These are phyloP conservation scores for Kryptopterus vitreolus DNA, from an alignment of 2,797 vertebrate genomes.

Conservation along the genomic window DNA sequence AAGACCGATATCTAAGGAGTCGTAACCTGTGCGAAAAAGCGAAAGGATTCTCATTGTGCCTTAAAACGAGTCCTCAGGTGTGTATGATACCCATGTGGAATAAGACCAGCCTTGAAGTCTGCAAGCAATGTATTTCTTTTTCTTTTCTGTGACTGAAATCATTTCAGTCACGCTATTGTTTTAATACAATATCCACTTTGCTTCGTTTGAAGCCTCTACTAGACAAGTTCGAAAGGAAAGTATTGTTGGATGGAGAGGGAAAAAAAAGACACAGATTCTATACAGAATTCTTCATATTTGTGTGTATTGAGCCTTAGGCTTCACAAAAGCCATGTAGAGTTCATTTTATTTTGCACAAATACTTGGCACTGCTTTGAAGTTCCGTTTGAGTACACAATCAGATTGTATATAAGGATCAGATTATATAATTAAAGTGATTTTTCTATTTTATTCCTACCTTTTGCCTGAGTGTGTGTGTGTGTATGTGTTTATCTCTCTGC, in stretches of 20 bases:
- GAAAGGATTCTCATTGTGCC: neutral
- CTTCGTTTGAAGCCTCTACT: neutral
- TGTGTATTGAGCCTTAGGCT: neutral
- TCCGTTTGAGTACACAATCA: slow-evolving; percentile 6
- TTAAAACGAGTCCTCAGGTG: neutral
- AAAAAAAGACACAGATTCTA: neutral
- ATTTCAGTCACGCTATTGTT: slow-evolving; percentile 3
- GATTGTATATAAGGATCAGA: neutral
- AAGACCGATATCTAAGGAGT: slow-evolving; percentile 47
- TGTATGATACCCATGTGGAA: neutral
- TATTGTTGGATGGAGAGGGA: neutral
- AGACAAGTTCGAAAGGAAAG: neutral
- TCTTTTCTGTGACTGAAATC: neutral
- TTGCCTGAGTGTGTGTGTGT: slow-evolving; percentile 6
- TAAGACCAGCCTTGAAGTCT: neutral
- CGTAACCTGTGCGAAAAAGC: neutral
- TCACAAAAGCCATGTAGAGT: neutral
- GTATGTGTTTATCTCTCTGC: slow-evolving; percentile 12
- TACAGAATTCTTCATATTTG: neutral
- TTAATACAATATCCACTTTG: slow-evolving; percentile 20
- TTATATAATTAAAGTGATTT: slow-evolving; percentile 39
- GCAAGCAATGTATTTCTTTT: neutral
- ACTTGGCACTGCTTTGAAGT: neutral
- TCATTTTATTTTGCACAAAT: neutral
- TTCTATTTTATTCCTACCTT: slow-evolving; percentile 17